phyloP scores from a whole-genome alignment of 1,140 invertebrate species.

The Xylocopa sonorina region DNA sequence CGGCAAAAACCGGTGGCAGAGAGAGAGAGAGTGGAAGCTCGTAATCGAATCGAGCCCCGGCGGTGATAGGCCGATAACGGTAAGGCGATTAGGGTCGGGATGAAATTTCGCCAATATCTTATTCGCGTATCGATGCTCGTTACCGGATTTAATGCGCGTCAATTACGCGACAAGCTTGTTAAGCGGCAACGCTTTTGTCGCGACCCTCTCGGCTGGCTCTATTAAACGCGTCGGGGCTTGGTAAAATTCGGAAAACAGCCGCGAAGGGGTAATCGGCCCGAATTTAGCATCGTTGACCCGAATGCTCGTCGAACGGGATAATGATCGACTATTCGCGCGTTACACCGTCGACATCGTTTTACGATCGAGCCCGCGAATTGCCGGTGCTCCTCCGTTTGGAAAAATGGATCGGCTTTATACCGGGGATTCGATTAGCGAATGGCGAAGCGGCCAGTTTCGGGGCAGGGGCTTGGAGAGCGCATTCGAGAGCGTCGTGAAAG shows the following conservation, averaged over 20 bases:
- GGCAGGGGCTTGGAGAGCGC: too few relatives aligned
- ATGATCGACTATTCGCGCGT: conserved; percentile 7
- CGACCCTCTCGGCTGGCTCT: neutral
- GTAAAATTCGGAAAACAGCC: conserved; percentile 14
- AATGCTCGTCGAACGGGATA: conserved; percentile 9
- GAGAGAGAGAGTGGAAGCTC: too few relatives aligned
- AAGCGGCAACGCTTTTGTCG: conserved; percentile 23
- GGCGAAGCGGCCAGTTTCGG: too few relatives aligned
- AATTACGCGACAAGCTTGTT: conserved; percentile 27
- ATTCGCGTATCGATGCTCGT: conserved; percentile 20
- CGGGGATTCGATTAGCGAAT: neutral
- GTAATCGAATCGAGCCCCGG: conserved; percentile 8
- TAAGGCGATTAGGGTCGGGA: conserved; percentile 22
- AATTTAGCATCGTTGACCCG: neutral
- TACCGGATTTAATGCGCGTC: conserved; percentile 34
- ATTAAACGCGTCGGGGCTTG: neutral
- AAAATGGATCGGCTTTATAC: neutral
- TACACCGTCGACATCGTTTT: neutral
- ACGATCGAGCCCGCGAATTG: neutral
- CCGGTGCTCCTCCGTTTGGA: neutral
- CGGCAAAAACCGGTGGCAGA: neutral
- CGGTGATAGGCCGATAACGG: neutral
- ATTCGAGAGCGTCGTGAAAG: too few relatives aligned
- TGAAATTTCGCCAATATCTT: conserved; percentile 49
- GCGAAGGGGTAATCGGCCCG: too few relatives aligned